A percentile compares a stretch with the other conserved stretches of the same genome.
Conservation (phyloP, 2,113 vertebrate genomes). For the Lota lota region DNA sequence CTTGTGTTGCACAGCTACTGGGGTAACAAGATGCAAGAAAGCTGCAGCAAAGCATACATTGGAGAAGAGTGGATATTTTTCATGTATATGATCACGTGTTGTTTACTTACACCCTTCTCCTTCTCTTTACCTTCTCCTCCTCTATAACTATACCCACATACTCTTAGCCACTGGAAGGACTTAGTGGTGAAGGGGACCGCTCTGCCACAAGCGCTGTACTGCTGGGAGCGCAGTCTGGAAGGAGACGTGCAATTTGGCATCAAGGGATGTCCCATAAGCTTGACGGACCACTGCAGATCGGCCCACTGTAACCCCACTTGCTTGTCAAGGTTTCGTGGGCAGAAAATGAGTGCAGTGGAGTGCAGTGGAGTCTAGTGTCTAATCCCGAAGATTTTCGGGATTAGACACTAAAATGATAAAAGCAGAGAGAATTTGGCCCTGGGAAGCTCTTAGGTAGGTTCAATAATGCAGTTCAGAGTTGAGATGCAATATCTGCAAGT, state of each 20-base stretch:
- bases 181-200: slow-evolving; percentile 93
- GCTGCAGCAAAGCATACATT: slow-evolving; percentile 80
- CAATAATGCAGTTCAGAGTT: slow-evolving; percentile 74
- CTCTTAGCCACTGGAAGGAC: slow-evolving; percentile 86
- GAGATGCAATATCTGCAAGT: not conserved
- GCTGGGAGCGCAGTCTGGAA: slow-evolving; percentile 93
- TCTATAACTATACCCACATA: not conserved
- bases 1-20: slow-evolving; percentile 79
- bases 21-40: slow-evolving; percentile 86
- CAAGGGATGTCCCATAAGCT: slow-evolving; percentile 84
- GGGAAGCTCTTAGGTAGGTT: slow-evolving; percentile 89
- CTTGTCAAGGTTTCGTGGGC: slow-evolving; percentile 92
- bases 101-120: not conserved
- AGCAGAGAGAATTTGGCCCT: slow-evolving; percentile 89
- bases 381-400: slow-evolving; percentile 96
- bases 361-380: too few species aligned
- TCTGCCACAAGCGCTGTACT: slow-evolving; percentile 89
- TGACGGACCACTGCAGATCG: slow-evolving; percentile 95
- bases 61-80: slow-evolving; percentile 60
- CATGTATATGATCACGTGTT: slow-evolving; percentile 70
- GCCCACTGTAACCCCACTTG: slow-evolving; percentile 96
- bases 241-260: slow-evolving; percentile 68
- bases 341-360: slow-evolving; percentile 92
- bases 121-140: slow-evolving; percentile 12
- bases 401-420: slow-evolving; percentile 91